Conservation (phyloP, 1,140 invertebrate species). For the Polypedilum pembai region DNA sequence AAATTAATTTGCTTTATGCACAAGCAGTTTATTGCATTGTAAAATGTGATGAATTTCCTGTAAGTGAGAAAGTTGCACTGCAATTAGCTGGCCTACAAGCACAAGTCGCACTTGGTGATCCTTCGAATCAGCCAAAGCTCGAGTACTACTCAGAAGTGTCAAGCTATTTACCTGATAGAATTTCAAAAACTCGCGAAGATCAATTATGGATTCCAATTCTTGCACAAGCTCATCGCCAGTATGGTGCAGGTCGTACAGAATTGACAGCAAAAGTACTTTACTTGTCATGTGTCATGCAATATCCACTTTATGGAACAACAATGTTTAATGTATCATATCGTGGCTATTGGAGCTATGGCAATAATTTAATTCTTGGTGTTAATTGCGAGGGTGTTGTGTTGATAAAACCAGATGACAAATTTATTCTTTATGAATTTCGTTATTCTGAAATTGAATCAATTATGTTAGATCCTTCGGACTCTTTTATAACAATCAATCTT, state of each 20-base stretch:
- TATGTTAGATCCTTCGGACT: constrained; percentile 82
- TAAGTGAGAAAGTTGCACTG: constrained; percentile 88
- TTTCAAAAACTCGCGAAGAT: constrained; percentile 61
- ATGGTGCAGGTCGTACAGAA: constrained; percentile 83
- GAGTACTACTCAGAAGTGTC: constrained; percentile 75
- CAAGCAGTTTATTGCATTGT: constrained; percentile 92
- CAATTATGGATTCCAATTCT: constrained; percentile 81
- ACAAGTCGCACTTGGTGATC: constrained; percentile 85
- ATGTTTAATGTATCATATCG: constrained; percentile 87
- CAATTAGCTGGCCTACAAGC: constrained; percentile 90
- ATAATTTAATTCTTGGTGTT: constrained; percentile 61
- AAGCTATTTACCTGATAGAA: constrained; percentile 69
- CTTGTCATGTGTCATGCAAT: constrained; percentile 94
- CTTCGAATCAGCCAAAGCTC: constrained; percentile 49
- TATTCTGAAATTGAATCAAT: constrained; percentile 86
- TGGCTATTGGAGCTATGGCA: constrained; percentile 83
- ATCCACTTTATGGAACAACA: constrained; percentile 89
- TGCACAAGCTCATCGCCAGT: constrained; percentile 79
- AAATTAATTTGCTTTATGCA: constrained; percentile 89
- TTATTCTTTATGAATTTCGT: constrained; percentile 79
- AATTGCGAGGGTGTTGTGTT: constrained; percentile 84
- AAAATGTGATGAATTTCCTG: constrained; percentile 90
- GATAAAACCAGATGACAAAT: constrained; percentile 83
- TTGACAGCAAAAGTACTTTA: constrained; percentile 89
- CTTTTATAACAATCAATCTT: constrained; percentile 78